Evolutionary conservation across 2,113 vertebrate species (phyloP), one percentile per base, ranked within the genome.

Genomic region (Mormoops blainvillei): DNA sequence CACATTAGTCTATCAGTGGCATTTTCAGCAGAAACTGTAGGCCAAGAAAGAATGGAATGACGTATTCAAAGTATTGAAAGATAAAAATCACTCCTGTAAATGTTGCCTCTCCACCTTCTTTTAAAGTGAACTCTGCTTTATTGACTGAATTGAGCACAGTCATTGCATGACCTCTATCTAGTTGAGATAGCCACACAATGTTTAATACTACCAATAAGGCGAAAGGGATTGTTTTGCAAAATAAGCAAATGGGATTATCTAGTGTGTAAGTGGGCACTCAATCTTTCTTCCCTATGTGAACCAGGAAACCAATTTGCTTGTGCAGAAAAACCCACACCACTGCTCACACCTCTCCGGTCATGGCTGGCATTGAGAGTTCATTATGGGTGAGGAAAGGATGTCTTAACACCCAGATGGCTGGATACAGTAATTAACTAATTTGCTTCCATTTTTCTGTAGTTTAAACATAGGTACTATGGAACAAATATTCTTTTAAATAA

Each of bases 261-360:
- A 94, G 86, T 96, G 97, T 96, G 61, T 93, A 96, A 98, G 97
- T 92, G 95, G 93, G 89, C 56, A 50, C 65, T 95, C 61, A 41
- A 48, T 89, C 91, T 95, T 95, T 81, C 83, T 61, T 48, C 11
- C 26, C 67, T 63, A 96, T 97, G 97, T 96, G 97, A 97, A 97
- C 97, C 97, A 97, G 93, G 70, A 96, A 92, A 93, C 89, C 94
- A 97, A 96, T 97, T 97, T 97, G 87, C 94, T 89, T 95, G 80
- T 96, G 52, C 63, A 81, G 86, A 92, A 83, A 83, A 87, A 87
- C 63, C 11, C 58, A 63, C 41, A 70, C 54, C 2, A 4, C 52
- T 73, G 12, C 74, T 95, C 77, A 52, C 68, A 56, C 67, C 58
- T 93, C 87, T 43, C 65, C 45, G 1, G 0, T 89, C 85, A 91